Conservation (phyloP, 1,140 invertebrate species). For the silkworm (Bombyx mori) region ASM3026992v2 NC_085123.1:16145001-16145500, state of each 20-base stretch:
- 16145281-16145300: too few species aligned
- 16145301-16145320: too few species aligned
- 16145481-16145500: too few species aligned
- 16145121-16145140: too few species aligned
- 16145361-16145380: conserved; percentile 61
- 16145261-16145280: too few species aligned
- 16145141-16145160: too few species aligned
- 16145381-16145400: conserved; percentile 63
- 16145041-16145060: conserved; percentile 18
- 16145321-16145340: conserved; percentile 8
- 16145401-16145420: conserved; percentile 49
- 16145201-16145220: too few species aligned
- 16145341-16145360: conserved; percentile 39
- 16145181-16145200: too few species aligned
- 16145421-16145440: conserved; percentile 65
- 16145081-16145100: background rate
- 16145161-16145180: too few species aligned
- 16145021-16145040: conserved; percentile 13
- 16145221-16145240: too few species aligned
- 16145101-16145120: background rate
- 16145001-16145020: conserved; percentile 24
- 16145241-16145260: too few species aligned
- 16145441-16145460: conserved; percentile 45
- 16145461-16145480: conserved; percentile 12
- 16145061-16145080: background rate